phyloP scores from a whole-genome alignment of 2,797 vertebrate genomes.

The Gorsachius magnificus region DNA sequence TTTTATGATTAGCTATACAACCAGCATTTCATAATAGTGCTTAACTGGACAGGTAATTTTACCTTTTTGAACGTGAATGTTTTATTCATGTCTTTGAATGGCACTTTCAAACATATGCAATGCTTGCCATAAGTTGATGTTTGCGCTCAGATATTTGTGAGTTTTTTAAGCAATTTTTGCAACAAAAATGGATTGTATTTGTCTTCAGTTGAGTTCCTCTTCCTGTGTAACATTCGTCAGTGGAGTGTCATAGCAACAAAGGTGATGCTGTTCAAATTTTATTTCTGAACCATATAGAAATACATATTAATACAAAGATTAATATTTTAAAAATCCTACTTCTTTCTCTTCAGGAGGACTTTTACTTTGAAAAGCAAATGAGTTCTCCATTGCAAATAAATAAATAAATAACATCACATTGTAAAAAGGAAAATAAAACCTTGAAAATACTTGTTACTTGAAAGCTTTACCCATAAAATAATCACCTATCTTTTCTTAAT shows the following conservation, averaged over 20 bases:
- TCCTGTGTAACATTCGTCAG: not conserved
- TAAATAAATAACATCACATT: not conserved
- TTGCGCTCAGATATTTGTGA: not conserved
- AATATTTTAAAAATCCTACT: conserved; percentile 3
- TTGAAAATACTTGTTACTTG: not conserved
- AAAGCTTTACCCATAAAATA: not conserved
- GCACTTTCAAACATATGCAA: not conserved
- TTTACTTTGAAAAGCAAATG: not conserved
- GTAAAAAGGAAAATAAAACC: not conserved
- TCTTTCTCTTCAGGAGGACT: not conserved
- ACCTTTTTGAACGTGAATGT: not conserved
- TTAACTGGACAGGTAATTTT: not conserved
- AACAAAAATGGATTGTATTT: not conserved
- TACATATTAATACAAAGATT: not conserved
- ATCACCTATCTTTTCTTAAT: not conserved
- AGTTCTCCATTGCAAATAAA: not conserved
- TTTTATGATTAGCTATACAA: not conserved
- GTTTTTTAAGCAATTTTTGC: not conserved
- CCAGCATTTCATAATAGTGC: not conserved
- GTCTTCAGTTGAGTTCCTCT: not conserved
- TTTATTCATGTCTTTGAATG: not conserved
- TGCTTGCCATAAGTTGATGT: not conserved
- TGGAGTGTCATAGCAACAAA: not conserved
- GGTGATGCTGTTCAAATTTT: not conserved
- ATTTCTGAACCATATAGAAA: not conserved